These are phyloP conservation scores for Neoscelio sp. DNA, from an alignment of 2,888 invertebrate genomes.

Conservation along the genomic window DNA sequence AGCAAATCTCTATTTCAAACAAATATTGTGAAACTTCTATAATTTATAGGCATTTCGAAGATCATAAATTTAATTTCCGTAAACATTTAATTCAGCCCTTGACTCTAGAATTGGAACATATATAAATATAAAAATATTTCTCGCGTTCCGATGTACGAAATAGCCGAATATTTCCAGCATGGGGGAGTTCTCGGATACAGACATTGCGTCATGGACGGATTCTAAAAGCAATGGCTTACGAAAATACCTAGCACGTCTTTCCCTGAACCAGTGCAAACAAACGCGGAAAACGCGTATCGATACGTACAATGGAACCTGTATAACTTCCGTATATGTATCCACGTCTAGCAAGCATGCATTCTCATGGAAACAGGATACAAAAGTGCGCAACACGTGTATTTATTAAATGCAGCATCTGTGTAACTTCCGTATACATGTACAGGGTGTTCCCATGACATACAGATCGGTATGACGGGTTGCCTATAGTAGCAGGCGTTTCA, in stretches of 20 bases:
- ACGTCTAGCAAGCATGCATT: no score
- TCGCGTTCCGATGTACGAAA: conserved; percentile 36
- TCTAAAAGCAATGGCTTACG: conserved; percentile 76
- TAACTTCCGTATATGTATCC: no score
- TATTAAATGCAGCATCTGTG: no score
- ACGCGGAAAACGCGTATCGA: conserved; percentile 37
- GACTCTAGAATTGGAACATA: conserved; percentile 32
- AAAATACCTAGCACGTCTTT: conserved; percentile 72
- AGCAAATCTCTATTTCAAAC: background rate
- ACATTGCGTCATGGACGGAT: conserved; percentile 73
- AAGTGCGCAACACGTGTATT: no score
- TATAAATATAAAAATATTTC: conserved; percentile 48
- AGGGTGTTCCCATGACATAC: no score
- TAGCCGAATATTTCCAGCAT: conserved; percentile 54
- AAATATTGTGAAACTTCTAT: no score
- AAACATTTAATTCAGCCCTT: conserved; percentile 29
- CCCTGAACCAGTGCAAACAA: conserved; percentile 64
- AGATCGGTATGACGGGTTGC: no score
- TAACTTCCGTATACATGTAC: no score
- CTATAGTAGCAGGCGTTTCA: no score
- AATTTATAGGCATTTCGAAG: no score
- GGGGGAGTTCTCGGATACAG: conserved; percentile 50
- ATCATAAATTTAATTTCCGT: background rate
- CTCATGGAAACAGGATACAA: no score
- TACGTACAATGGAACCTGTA: conserved; percentile 14